Evolutionary conservation across 2,888 invertebrate genomes (phyloP).

Genomic region (Gortyna flavago): DNA sequence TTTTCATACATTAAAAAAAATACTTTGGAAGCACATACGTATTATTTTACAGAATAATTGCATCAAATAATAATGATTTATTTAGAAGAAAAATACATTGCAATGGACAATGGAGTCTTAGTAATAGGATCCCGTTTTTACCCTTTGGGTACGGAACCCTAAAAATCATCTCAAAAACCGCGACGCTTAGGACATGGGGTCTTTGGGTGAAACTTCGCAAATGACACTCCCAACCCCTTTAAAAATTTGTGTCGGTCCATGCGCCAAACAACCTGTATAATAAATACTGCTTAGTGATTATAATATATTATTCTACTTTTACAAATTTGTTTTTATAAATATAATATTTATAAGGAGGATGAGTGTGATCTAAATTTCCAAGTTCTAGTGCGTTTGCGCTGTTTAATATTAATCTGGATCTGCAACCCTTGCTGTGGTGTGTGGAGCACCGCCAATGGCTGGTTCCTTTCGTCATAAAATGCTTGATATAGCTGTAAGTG

Average conservation of each 20-base stretch:
- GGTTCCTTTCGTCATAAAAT: conserved; percentile 16
- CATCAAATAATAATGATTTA: not conserved
- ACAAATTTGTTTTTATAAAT: conserved; percentile 37
- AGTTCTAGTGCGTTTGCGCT: not conserved
- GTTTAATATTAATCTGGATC: conserved; percentile 35
- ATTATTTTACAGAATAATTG: not conserved
- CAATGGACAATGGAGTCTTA: too few species aligned
- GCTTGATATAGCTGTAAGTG: conserved; percentile 38
- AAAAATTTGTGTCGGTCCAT: too few species aligned
- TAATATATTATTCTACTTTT: conserved; percentile 17
- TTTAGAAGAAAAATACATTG: not conserved
- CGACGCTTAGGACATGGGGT: too few species aligned
- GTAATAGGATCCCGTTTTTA: too few species aligned
- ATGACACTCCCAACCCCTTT: too few species aligned
- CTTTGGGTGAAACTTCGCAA: too few species aligned
- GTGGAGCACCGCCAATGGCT: conserved; percentile 58
- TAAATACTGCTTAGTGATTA: not conserved
- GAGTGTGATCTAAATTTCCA: conserved; percentile 22
- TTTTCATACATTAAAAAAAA: not conserved
- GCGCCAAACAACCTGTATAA: too few species aligned
- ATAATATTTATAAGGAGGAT: conserved; percentile 37
- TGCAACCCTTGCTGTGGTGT: conserved; percentile 54
- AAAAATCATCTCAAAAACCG: too few species aligned
- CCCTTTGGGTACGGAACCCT: too few species aligned
- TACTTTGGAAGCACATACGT: not conserved